Base-by-base conservation (phyloP, 2,113 vertebrate species). In the Elephantulus edwardii region DNA sequence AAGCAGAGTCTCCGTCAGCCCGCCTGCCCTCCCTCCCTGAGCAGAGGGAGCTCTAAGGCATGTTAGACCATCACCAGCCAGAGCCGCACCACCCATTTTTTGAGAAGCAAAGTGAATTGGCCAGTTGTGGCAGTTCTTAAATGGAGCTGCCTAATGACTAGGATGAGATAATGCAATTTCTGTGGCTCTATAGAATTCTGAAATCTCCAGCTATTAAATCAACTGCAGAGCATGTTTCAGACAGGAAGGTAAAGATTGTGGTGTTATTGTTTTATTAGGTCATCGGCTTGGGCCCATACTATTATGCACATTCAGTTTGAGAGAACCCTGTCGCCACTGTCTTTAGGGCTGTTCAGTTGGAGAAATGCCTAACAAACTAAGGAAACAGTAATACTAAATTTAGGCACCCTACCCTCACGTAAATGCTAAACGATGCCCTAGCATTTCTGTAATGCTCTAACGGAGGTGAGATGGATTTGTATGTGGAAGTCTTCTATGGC, bases 91-190 rank as follows among this genome's bases (percentile, higher is more conserved):
- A 28, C 64, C 90, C 71, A 28, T 89, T 38, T 56, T 5, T 2
- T n/a, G 12, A 33, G 60, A 50, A 48, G 54, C 64, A 81, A 95
- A 94, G 82, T 90, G 64, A 89, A 78, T 84, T 92, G n/a, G 35
- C 19, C 48, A 1, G 7, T 64, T 68, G 77, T 48, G 19, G n/a
- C 3, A 50, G 42, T 48, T 26, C 62, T 75, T 77, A 70, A 86
- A 44, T 83, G 78, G n/a, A 38, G 28, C 22, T 86, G n/a, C 38
- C 38, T 90, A 91, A 71, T 52, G 87, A 93, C 50, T 79, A 75
- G 19, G 35, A 50, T 70, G 38, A 70, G 71, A 64, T 75, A 89
- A 92, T 85, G 20, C 13, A 40, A 78, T 93, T 93, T 92, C 78
- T 87, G 58, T 3, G 40, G 82, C 22, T 91, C 58, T 62, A 8